Evolutionary conservation across 2,888 invertebrate genomes (phyloP).

Genomic region (Fragum whitleyi): DNA sequence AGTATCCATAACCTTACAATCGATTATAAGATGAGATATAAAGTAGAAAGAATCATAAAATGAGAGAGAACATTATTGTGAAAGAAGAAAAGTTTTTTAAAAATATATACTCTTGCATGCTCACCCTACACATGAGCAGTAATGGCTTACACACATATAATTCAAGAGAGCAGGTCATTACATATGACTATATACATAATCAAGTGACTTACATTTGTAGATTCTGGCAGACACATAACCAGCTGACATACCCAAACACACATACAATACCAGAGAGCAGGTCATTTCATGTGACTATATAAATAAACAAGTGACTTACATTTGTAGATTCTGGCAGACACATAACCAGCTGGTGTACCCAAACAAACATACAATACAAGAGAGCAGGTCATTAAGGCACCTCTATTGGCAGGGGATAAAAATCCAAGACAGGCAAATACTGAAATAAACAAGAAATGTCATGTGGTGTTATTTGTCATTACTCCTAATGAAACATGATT

Average conservation of each 20-base stretch:
- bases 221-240: conserved; percentile 98
- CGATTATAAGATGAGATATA: too few species aligned
- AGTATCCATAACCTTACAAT: too few species aligned
- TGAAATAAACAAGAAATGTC: conserved; percentile 81
- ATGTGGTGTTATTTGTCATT: not conserved
- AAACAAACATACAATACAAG: conserved; percentile 98
- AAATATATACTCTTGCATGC: too few species aligned
- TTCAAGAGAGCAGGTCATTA: too few species aligned
- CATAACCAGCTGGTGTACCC: conserved; percentile 98
- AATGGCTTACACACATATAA: too few species aligned
- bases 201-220: conserved; percentile 94
- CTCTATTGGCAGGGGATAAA: conserved; percentile 98
- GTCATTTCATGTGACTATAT: too few species aligned
- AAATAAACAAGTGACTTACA: conserved; percentile 87
- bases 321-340: conserved; percentile 98
- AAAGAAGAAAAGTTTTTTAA: too few species aligned
- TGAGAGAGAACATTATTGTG: too few species aligned
- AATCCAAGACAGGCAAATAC: conserved; percentile 99
- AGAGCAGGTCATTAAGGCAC: conserved; percentile 99
- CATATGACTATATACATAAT: too few species aligned
- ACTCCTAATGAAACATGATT: not conserved
- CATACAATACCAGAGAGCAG: conserved; percentile 97
- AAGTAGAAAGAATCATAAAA: too few species aligned
- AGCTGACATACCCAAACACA: conserved; percentile 97
- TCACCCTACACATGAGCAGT: too few species aligned